phyloP scores from a whole-genome alignment of 2,113 vertebrate genomes.

The Ovis canadensis region DNA sequence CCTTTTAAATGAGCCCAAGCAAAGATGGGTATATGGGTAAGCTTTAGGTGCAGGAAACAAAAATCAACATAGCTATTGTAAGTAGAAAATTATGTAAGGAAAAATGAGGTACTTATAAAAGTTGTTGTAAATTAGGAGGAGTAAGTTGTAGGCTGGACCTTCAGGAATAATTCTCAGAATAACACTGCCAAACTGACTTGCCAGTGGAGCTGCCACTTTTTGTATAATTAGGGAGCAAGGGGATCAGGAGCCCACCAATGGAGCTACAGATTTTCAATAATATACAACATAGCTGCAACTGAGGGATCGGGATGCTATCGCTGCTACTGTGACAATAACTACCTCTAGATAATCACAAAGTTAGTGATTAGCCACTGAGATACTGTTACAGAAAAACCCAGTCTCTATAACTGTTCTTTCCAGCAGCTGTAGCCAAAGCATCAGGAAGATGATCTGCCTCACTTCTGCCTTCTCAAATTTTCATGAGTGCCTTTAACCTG shows the following conservation, averaged over 20 bases:
- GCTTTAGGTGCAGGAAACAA: background rate
- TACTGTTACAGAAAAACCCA: background rate
- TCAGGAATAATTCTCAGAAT: background rate
- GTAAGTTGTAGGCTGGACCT: background rate
- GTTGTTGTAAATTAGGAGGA: background rate
- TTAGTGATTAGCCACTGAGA: background rate
- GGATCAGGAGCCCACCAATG: background rate
- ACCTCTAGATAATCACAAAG: background rate
- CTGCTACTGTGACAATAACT: background rate
- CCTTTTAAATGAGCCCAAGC: background rate
- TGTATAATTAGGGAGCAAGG: background rate
- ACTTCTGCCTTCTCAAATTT: background rate
- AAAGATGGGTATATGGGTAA: background rate
- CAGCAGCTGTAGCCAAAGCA: background rate
- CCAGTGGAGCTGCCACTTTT: background rate
- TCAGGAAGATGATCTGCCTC: background rate
- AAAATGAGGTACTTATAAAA: background rate
- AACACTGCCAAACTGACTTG: background rate
- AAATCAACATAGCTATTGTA: background rate
- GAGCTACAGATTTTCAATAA: background rate
- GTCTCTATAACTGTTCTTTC: background rate
- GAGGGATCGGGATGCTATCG: background rate
- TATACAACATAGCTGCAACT: background rate
- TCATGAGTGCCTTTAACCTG: background rate
- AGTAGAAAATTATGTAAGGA: background rate